phyloP scores from a whole-genome alignment of 2,113 vertebrate genomes.

The Pachycephala philippinensis region DNA sequence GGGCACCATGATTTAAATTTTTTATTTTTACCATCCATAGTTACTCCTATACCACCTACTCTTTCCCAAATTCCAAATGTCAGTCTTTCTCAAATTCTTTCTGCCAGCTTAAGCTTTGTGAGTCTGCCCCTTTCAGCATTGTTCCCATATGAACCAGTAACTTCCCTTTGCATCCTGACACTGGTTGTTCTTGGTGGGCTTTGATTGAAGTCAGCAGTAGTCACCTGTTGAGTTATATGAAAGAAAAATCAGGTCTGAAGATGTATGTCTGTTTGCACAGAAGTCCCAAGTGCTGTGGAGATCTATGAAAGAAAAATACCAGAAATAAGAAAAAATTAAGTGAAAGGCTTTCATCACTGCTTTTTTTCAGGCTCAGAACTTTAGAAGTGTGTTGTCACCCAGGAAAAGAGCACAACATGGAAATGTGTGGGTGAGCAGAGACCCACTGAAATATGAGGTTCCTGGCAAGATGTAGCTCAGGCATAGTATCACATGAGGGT shows the following conservation, averaged over 20 bases:
- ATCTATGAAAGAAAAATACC: background rate
- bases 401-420: background rate
- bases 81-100: background rate
- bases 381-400: background rate
- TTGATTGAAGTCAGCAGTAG: background rate
- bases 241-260: background rate
- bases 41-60: background rate
- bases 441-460: background rate
- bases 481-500: slow-evolving; percentile 5
- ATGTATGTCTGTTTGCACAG: background rate
- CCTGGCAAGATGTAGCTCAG: background rate
- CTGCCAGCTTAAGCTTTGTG: background rate
- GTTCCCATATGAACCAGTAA: background rate
- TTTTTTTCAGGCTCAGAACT: background rate
- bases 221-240: background rate
- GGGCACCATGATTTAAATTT: background rate
- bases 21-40: background rate
- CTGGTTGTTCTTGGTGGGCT: background rate
- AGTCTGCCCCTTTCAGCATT: background rate
- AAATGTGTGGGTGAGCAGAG: background rate
- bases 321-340: background rate
- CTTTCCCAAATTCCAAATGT: slow-evolving; percentile 1
- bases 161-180: background rate
- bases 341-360: background rate
- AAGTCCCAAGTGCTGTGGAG: background rate